Base-by-base conservation (phyloP, 2,888 invertebrate genomes). In the Drosophila mimica region DNA sequence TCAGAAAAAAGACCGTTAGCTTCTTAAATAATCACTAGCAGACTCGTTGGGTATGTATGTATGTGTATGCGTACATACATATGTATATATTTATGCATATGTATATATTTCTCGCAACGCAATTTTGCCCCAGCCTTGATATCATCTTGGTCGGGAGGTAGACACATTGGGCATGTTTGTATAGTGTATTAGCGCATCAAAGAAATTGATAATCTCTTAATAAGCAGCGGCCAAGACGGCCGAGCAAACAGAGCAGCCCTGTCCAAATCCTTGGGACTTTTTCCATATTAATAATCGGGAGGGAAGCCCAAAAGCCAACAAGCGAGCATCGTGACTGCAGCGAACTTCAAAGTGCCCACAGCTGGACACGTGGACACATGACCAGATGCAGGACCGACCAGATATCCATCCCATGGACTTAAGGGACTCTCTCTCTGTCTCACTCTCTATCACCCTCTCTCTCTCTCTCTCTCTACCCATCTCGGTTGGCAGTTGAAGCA, bases 151-250 rank as follows among this genome's bases (percentile, higher is more conserved):
- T 30, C 15, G 28, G 34, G 31, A 33, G 34, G 40, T 15, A 34
- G 40, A 13, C 43, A 46, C 30, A 38, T 60, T 40, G 34, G 25
- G 38, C 56, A 56, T 81, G 66, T 74, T 83, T 83, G 74, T 66
- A 8, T 57, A 62, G 57, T 61, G 70, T 73, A 83, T 81, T 86
- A 83, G 65, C 78, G 83, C 84, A 89, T 84, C 89, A 84, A 84
- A 88, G 83, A 84, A 84, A 89, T 84, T 84, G 89, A 84, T 84
- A 84, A 84, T 84, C 84, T 84, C 84, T 89, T 89, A 84, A 89
- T 84, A 89, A 84, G 83, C 89, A 57, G 56, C 57, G 30, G 4
- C 81, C 62, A 76, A 81, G 83, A 81, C 65, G 70, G 57, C 53
- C 56, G 64, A 49, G 69, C 68, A 81, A 83, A 80, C 83, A 85